Evolutionary conservation across 1,140 invertebrate genomes (phyloP).

Genomic region (Ostrea denselamellosa): DNA sequence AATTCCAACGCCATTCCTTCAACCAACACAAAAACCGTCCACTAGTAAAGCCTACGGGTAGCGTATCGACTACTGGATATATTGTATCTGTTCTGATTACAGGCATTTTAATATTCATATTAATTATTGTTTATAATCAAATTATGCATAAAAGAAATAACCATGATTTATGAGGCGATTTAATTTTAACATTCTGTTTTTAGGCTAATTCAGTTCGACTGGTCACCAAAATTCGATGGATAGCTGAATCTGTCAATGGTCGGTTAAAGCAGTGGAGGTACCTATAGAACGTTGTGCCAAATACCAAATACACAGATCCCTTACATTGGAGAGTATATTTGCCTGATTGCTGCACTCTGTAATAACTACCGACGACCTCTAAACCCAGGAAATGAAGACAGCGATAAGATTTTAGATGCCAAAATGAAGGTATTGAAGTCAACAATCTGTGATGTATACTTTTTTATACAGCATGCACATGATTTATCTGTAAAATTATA

Average conservation of each 20-base stretch:
- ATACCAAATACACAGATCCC: slow-evolving; percentile 52
- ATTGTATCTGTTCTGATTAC: slow-evolving; percentile 42
- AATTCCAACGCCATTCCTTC: slow-evolving; percentile 44
- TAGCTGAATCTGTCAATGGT: slow-evolving; percentile 48
- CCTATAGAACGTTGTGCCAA: slow-evolving; percentile 48
- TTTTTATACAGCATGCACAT: slow-evolving; percentile 32
- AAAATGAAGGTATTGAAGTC: too few species aligned
- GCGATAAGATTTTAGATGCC: too few species aligned
- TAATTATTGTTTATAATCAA: too few species aligned
- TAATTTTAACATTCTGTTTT: neutral
- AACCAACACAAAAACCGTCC: too few species aligned
- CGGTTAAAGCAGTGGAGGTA: slow-evolving; percentile 50
- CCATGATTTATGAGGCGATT: too few species aligned
- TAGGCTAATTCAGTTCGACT: slow-evolving; percentile 41
- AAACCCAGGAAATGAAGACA: too few species aligned
- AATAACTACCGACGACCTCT: too few species aligned
- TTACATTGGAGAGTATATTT: slow-evolving; percentile 41
- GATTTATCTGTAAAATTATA: slow-evolving; percentile 43
- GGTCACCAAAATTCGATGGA: slow-evolving; percentile 54
- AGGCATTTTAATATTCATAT: too few species aligned
- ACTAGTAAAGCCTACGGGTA: slow-evolving; percentile 31
- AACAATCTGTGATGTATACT: slow-evolving; percentile 30
- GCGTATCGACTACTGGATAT: slow-evolving; percentile 40
- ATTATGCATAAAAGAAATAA: too few species aligned
- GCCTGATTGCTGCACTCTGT: too few species aligned